Evolutionary conservation across 1,140 invertebrate genomes (phyloP), one percentile per base, ranked within the genome.

Genomic region (Trypoxylus dichotomus): DNA sequence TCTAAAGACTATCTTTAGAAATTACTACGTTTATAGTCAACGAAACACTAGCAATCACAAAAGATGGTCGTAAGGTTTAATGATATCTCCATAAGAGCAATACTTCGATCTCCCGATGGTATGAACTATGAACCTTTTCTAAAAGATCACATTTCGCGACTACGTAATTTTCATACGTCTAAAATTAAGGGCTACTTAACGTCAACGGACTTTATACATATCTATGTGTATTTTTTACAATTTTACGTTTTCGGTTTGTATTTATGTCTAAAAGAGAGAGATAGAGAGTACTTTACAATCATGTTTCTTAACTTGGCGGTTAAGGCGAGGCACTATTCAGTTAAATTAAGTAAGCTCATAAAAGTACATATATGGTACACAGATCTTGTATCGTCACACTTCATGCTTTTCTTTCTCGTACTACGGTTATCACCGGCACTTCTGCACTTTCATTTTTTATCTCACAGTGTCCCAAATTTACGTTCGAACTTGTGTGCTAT

Each of bases 261-360:
- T 21, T n/a, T 58, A 1, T 21, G 47, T 2, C 0, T 19, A 13
- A 58, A 58, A 13, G 60, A 68, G 21, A 68, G 24, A 68, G 60
- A 68, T 27, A 68, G 60, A 68, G 60, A 25, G 60, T 24, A 24
- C 15, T 68, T 24, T 13, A 13, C 60, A 24, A 68, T 68, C 60
- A 10, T 74, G 25, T 47, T 43, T 72, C 72, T 73, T 47, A 63
- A 81, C 79, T 79, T 79, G 76, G 74, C 76, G 74, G 60, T 79
- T 74, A 79, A 82, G 82, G 81, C 83, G 83, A 84, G 83, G 83
- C 83, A 84, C 83, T 84, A 81, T 83, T 60, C 75, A 78, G 80
- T 83, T 79, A 76, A 79, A 80, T 58, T 79, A 79, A 43, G 47
- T 83, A 84, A 84, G 83, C 82, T 84, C 82, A 83, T 84, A 83